Base-by-base conservation (phyloP, 2,113 vertebrate genomes). In the Brachyistius frenatus region DNA sequence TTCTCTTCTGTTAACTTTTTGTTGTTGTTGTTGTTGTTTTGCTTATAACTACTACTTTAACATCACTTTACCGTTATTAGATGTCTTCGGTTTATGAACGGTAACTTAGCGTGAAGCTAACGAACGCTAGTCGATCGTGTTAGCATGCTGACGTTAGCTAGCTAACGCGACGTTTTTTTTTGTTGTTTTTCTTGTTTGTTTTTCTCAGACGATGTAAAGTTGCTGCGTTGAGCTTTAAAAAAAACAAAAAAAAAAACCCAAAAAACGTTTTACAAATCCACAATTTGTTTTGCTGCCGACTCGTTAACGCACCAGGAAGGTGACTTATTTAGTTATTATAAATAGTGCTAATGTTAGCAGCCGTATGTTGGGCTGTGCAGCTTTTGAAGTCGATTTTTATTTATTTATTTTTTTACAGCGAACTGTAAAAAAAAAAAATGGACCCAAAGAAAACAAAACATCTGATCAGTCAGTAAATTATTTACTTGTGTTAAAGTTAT, bases 341-440 rank as follows among this genome's bases (percentile, higher is more conserved):
- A 73, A 54, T n/a, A 6, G 67, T 64, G 81, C 79, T 78, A 52
- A 64, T 23, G 75, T 35, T 85, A 71, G 80, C 67, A 37, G n/a
- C 55, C 49, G 52, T 79, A 57, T 77, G 52, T 53, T 76, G 47
- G 39, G n/a, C 53, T 44, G 46, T n/a, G 31, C 33, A 50, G 30
- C 36, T 2, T 13, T 65, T 65, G 23, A 23, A 23, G 23, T 23
- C 23, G 23, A 23, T 23, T 23, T 23, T 23, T 23, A 1, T 23
- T 23, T 23, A 1, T 23, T 23, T 23, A n/a, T 23, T 23, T 23
- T 23, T 23, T 23, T 23, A 23, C 23, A 23, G 23, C 23, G 23
- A 23, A 23, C 23, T 23, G 23, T 23, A 23, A 23, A 23, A 23
- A 23, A 23, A 23, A 23, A 23, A 23, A 23, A 23, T 23, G 23